A percentile compares a stretch with the other conserved stretches of the same genome.
These are phyloP conservation scores for Chromoteleia sp. DNA, from an alignment of 2,888 invertebrate species.

Conservation along the genomic window DNA sequence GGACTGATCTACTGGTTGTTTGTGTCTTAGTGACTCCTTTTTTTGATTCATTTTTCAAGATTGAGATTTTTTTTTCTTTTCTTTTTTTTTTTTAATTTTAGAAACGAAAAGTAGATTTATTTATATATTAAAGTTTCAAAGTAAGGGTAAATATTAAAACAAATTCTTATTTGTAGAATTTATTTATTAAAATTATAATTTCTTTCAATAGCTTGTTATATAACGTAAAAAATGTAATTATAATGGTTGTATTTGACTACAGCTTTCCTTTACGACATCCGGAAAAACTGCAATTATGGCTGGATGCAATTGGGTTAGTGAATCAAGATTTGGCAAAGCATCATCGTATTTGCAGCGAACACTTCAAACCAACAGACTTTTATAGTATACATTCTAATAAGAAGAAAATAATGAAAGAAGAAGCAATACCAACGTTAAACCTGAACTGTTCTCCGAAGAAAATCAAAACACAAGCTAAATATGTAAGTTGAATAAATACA, in stretches of 20 bases:
- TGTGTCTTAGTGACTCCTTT: too few species aligned
- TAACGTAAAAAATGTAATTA: background rate
- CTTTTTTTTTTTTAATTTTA: too few species aligned
- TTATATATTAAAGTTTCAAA: too few species aligned
- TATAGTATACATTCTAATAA: conserved; percentile 64
- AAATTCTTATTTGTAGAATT: too few species aligned
- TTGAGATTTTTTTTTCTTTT: too few species aligned
- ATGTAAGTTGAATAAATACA: conserved; percentile 37
- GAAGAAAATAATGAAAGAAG: conserved; percentile 62
- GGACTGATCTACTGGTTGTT: too few species aligned
- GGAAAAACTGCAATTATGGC: conserved; percentile 53
- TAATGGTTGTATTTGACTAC: conserved; percentile 2
- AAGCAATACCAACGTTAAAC: conserved; percentile 57
- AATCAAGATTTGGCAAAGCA: conserved; percentile 50
- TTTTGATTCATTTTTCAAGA: too few species aligned
- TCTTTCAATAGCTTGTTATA: too few species aligned
- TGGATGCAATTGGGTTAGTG: conserved; percentile 61
- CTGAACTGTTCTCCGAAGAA: conserved; percentile 30
- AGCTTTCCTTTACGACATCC: conserved; percentile 61
- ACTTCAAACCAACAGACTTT: conserved; percentile 63
- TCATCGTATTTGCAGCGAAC: conserved; percentile 62
- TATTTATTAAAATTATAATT: too few species aligned
- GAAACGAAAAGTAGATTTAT: too few species aligned
- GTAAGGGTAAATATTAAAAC: too few species aligned
- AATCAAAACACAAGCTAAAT: conserved; percentile 25